Evolutionary conservation across 2,113 vertebrate genomes (phyloP).

Genomic region (Promerops cafer): DNA sequence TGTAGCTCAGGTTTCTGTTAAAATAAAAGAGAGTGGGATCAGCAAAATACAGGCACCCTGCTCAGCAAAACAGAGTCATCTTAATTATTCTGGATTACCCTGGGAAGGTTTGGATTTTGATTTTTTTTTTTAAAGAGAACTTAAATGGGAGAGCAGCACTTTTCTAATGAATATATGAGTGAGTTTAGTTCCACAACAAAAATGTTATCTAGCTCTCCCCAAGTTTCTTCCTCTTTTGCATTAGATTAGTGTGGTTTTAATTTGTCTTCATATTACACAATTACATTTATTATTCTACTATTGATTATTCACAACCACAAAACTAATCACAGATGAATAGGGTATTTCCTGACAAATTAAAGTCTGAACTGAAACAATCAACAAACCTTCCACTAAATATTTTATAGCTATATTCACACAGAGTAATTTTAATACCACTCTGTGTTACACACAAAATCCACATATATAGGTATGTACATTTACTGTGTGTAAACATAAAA

Average conservation of each 20-base stretch:
- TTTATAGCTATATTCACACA: not conserved
- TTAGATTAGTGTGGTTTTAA: conserved; percentile 5
- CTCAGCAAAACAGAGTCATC: conserved; percentile 8
- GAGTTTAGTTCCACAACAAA: not conserved
- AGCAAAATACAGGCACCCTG: not conserved
- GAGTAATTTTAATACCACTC: not conserved
- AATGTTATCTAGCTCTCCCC: not conserved
- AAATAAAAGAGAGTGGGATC: conserved; percentile 38
- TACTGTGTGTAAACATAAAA: not conserved
- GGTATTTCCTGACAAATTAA: conserved; percentile 35
- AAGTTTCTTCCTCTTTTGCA: not conserved
- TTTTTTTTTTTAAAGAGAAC: not conserved
- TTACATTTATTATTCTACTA: conserved; percentile 40
- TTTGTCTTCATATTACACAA: conserved; percentile 34
- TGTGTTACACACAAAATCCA: not conserved
- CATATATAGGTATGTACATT: accelerated
- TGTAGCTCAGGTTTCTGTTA: conserved; percentile 91
- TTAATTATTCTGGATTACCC: conserved; percentile 14
- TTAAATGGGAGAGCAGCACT: not conserved
- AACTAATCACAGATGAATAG: conserved; percentile 36
- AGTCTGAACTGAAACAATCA: conserved; percentile 27
- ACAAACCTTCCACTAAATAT: not conserved
- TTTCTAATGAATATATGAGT: not conserved
- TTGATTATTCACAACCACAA: conserved; percentile 37
- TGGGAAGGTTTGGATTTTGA: not conserved